A percentile compares a stretch with the other conserved stretches of the same genome.
Evolutionary conservation across 2,113 vertebrate species (phyloP).

Genomic region (Corythornis cristatus): DNA sequence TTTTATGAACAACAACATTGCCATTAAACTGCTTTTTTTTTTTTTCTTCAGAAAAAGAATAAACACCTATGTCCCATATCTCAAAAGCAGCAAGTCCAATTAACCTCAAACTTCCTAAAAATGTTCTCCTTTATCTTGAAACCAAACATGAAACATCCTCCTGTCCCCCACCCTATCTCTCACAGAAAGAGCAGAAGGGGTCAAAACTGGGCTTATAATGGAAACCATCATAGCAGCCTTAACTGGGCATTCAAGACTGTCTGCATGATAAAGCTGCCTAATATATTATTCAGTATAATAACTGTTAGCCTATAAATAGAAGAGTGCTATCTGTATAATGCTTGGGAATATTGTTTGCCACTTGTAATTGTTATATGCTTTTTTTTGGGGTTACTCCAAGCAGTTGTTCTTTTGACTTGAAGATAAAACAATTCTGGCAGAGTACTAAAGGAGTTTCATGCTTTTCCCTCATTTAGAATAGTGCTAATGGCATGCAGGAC

Average conservation of each 20-base stretch:
- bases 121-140: slow-evolving; percentile 64
- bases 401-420: slow-evolving; percentile 77
- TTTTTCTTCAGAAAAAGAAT: slow-evolving; percentile 13
- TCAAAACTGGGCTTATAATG: slow-evolving; percentile 6
- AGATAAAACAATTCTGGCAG: slow-evolving; percentile 81
- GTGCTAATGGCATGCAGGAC: slow-evolving; percentile 75
- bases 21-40: slow-evolving; percentile 36
- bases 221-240: not conserved
- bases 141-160: slow-evolving; percentile 65
- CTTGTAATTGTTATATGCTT: slow-evolving; percentile 73
- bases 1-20: slow-evolving; percentile 1
- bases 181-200: slow-evolving; percentile 1
- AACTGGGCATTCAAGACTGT: not conserved
- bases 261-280: slow-evolving; percentile 43
- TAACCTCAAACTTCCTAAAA: slow-evolving; percentile 71
- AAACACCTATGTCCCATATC: slow-evolving; percentile 16
- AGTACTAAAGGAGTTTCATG: slow-evolving; percentile 75
- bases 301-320: slow-evolving; percentile 69
- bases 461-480: slow-evolving; percentile 77
- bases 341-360: slow-evolving; percentile 74
- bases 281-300: slow-evolving; percentile 60
- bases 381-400: slow-evolving; percentile 78
- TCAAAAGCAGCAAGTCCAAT: slow-evolving; percentile 57
- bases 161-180: slow-evolving; percentile 38
- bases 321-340: slow-evolving; percentile 45